Base-by-base conservation (phyloP, 2,888 invertebrate genomes). In the Ganaspis brasiliensis region DNA sequence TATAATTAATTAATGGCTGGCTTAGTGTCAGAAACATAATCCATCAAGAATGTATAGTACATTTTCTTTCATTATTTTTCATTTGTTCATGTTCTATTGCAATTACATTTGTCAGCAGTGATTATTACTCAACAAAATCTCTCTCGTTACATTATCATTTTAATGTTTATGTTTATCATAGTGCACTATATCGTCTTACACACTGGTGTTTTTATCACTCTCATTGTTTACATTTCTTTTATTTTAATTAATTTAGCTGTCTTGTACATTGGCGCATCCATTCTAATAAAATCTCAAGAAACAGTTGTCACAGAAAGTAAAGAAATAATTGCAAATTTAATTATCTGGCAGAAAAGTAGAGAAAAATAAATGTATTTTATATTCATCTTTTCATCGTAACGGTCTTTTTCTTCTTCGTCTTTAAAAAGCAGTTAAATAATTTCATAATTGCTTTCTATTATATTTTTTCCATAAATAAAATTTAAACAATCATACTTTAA, bases 1-100 rank as follows among this genome's bases (percentile, higher is more conserved):
- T 63, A 63, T 40, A 21, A 67, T 67, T 40, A 67, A 45, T 45
- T 67, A 67, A 45, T 24, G 67, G 67, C 45, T 67, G 67, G 67
- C 67, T 67, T 67, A 21, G 26, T n/a, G 40, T 21, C 45, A 45
- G 67, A 67, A 67, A 67, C 40, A 37, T 45, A 45, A 67, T 45
- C 24, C 9, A 26, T 45, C 24, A 67, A 45, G 24, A 67, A 67
- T 67, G 45, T 59, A 59, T n/a, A n/a, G 26, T 31, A 26, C 31
- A 31, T 26, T n/a, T 26, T 57, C 26, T 3, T 59, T 9, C 26
- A 26, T 16, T 31, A 26, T 31, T 59, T 59, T 59, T 10, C 31
- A n/a, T 9, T 8, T 59, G 31, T 31, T 31, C 6, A 31, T 31
- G 31, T 4, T 45, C 21, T 45, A n/a, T 24, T n/a, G 19, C 24